Evolutionary conservation across 2,888 invertebrate species (phyloP).

Genomic region (Mesochorus sp.): DNA sequence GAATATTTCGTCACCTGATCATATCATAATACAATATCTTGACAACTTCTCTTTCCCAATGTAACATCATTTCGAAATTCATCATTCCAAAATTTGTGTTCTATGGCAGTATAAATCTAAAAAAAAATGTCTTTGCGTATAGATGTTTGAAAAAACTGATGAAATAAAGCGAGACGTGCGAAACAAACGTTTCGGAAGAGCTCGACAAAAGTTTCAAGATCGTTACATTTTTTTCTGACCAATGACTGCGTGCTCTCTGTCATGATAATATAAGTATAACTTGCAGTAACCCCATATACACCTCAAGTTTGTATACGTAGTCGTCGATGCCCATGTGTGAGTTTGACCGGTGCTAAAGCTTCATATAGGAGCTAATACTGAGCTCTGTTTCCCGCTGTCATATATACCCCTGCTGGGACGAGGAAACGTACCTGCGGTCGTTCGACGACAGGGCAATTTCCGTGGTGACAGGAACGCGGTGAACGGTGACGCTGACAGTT

Average conservation of each 20-base stretch:
- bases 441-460: constrained; percentile 63
- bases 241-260: not conserved
- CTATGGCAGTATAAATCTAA: too few relatives aligned
- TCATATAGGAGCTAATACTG: constrained; percentile 25
- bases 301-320: not conserved
- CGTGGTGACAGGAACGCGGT: constrained; percentile 62
- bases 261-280: not conserved
- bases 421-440: constrained; percentile 60
- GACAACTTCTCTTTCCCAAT: too few relatives aligned
- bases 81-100: too few relatives aligned
- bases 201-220: too few relatives aligned
- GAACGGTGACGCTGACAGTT: constrained; percentile 56
- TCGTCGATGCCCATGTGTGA: constrained; percentile 18
- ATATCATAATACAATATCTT: too few relatives aligned
- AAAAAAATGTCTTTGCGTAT: too few relatives aligned
- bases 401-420: constrained; percentile 29
- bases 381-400: constrained; percentile 27
- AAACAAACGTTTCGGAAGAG: too few relatives aligned
- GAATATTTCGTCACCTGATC: too few relatives aligned
- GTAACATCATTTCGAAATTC: too few relatives aligned
- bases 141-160: too few relatives aligned
- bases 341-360: not conserved
- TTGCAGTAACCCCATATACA: not conserved
- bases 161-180: too few relatives aligned
- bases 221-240: not conserved